Percentiles rank a stretch among this genome's conserved stretches.
Conservation (phyloP, 2,113 vertebrate genomes). For the Phainopepla nitens region DNA sequence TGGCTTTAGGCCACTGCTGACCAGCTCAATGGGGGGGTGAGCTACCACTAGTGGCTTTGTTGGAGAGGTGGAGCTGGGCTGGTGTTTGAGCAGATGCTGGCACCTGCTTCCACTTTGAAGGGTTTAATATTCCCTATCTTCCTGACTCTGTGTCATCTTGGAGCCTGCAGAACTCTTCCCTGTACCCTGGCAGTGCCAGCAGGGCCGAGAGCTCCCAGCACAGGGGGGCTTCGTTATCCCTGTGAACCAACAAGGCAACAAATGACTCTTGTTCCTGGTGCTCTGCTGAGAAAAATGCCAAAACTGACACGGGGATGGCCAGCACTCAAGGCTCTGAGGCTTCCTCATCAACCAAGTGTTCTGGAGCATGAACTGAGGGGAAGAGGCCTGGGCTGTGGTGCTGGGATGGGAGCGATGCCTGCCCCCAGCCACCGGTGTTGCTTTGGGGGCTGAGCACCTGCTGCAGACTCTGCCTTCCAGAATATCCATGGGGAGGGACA, state of each 20-base stretch:
- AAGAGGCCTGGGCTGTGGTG: background rate
- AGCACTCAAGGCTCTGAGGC: background rate
- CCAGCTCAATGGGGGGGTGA: background rate
- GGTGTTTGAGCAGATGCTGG: conserved; percentile 8
- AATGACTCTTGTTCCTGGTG: background rate
- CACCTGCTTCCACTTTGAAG: conserved; percentile 11
- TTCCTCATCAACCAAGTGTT: background rate
- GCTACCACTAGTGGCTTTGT: background rate
- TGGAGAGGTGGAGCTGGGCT: background rate
- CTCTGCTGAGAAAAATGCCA: conserved; percentile 6
- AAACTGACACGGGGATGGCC: background rate
- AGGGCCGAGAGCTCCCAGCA: background rate
- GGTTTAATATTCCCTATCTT: background rate
- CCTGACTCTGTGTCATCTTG: background rate
- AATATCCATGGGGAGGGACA: background rate
- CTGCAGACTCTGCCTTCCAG: background rate
- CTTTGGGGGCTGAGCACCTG: background rate
- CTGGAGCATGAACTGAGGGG: background rate
- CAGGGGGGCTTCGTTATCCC: background rate
- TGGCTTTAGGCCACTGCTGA: background rate
- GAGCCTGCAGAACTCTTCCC: conserved; percentile 12
- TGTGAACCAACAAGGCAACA: background rate
- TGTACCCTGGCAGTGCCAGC: background rate
- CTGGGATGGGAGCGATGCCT: accelerated
- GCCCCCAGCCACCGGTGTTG: accelerated